Percentiles rank a stretch among this genome's conserved stretches.
Evolutionary conservation across 2,888 invertebrate genomes (phyloP).

Genomic region (Pristionchus japonicus): DNA sequence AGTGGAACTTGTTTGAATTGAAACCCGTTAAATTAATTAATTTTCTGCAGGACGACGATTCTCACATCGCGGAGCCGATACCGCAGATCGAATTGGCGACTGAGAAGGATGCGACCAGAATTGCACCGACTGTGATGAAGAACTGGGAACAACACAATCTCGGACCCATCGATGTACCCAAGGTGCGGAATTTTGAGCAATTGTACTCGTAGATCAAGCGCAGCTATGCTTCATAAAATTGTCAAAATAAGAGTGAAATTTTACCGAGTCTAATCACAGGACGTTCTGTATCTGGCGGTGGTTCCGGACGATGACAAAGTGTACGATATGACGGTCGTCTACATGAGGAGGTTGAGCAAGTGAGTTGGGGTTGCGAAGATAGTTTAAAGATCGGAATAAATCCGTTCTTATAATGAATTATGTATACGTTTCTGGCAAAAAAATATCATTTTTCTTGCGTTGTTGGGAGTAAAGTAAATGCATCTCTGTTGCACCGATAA

Average conservation of each 20-base stretch:
- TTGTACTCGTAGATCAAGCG: too few species aligned
- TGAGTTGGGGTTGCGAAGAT: constrained; percentile 41
- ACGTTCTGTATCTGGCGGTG: constrained; percentile 93
- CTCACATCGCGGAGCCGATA: constrained; percentile 28
- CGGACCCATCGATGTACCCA: constrained; percentile 38
- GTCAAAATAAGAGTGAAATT: too few species aligned
- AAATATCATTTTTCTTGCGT: too few species aligned
- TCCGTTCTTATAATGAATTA: background rate
- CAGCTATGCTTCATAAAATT: too few species aligned
- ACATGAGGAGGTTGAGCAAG: constrained; percentile 63
- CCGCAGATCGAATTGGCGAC: constrained; percentile 29
- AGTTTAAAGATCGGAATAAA: background rate
- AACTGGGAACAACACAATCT: constrained; percentile 40
- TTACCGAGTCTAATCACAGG: constrained; percentile 81
- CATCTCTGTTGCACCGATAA: too few species aligned
- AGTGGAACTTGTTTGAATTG: background rate
- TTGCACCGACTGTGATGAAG: constrained; percentile 17
- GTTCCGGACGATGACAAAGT: constrained; percentile 92
- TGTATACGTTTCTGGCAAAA: background rate
- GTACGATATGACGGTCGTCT: constrained; percentile 81
- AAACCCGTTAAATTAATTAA: background rate
- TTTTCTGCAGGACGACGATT: constrained; percentile 47
- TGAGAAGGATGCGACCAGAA: constrained; percentile 40
- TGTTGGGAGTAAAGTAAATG: too few species aligned
- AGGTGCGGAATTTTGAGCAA: too few species aligned